phyloP scores from a whole-genome alignment of 2,888 invertebrate species.

The Dioctria linearis region DNA sequence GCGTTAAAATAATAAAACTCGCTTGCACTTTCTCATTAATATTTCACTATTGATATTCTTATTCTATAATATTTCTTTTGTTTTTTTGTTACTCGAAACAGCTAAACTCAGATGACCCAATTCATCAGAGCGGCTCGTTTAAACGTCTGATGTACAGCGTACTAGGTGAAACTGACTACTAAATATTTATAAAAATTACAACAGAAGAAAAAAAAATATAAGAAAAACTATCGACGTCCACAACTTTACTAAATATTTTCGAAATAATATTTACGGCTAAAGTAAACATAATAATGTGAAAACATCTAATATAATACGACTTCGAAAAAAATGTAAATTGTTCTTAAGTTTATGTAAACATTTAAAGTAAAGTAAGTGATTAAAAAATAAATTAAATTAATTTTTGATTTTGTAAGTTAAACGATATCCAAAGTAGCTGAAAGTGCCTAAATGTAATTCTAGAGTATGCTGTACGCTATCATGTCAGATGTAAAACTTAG shows the following conservation, averaged over 20 bases:
- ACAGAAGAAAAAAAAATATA: conserved; percentile 20
- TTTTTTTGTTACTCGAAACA: neutral
- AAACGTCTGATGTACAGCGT: conserved; percentile 94
- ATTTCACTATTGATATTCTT: too few relatives aligned
- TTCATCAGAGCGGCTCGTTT: conserved; percentile 93
- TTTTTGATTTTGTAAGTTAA: conserved; percentile 54
- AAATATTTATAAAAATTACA: conserved; percentile 61
- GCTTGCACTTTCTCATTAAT: too few relatives aligned
- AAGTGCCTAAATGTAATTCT: conserved; percentile 48
- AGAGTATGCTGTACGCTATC: conserved; percentile 42
- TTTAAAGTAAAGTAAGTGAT: conserved; percentile 43
- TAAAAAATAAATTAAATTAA: conserved; percentile 47
- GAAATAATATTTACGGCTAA: conserved; percentile 47
- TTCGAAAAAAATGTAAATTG: conserved; percentile 41
- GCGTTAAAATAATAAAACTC: too few relatives aligned
- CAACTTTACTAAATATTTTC: conserved; percentile 52
- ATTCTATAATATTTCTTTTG: too few relatives aligned
- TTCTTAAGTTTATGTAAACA: conserved; percentile 41
- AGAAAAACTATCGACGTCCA: conserved; percentile 32
- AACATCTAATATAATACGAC: conserved; percentile 25
- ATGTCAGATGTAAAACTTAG: conserved; percentile 35
- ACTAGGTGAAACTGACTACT: conserved; percentile 82
- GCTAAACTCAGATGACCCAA: conserved; percentile 77
- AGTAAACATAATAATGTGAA: conserved; percentile 9
- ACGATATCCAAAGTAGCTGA: conserved; percentile 48